These are phyloP conservation scores for Neoitamus cyanurus DNA, from an alignment of 2,888 invertebrate species.

Conservation along the genomic window DNA sequence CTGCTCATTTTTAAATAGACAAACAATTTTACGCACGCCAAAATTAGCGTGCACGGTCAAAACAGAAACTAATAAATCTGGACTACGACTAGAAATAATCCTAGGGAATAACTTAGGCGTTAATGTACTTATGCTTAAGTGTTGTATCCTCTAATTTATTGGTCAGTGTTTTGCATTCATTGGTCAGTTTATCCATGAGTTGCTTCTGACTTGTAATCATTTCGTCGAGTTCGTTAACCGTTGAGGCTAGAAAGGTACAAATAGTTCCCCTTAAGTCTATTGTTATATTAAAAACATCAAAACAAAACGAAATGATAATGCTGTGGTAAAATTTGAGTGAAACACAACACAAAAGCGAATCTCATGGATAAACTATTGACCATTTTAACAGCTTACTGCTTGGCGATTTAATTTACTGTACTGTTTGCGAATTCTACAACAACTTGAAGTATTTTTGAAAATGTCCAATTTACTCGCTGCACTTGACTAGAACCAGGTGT, in stretches of 20 bases:
- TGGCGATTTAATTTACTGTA: background rate
- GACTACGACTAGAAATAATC: background rate
- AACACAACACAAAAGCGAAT: conserved; percentile 56
- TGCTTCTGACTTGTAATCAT: conserved; percentile 91
- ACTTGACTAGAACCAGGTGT: conserved; percentile 63
- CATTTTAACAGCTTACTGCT: conserved; percentile 52
- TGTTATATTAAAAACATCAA: conserved; percentile 52
- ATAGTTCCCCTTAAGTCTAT: background rate
- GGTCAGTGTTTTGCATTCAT: conserved; percentile 89
- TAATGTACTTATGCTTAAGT: conserved; percentile 83
- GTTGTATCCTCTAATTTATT: conserved; percentile 90
- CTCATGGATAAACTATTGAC: conserved; percentile 80
- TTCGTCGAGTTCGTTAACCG: conserved; percentile 89
- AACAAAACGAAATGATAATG: background rate
- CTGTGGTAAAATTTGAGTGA: background rate
- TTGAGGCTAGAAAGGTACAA: conserved; percentile 77
- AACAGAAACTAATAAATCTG: background rate
- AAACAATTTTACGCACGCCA: background rate
- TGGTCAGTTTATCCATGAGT: conserved; percentile 92
- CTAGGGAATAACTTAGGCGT: conserved; percentile 46
- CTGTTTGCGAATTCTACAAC: background rate
- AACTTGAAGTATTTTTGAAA: background rate
- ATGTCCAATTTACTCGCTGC: background rate
- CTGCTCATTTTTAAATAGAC: background rate
- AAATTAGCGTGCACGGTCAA: background rate